Base-by-base conservation (phyloP, 2,797 vertebrate species). In the Balearica regulorum region DNA sequence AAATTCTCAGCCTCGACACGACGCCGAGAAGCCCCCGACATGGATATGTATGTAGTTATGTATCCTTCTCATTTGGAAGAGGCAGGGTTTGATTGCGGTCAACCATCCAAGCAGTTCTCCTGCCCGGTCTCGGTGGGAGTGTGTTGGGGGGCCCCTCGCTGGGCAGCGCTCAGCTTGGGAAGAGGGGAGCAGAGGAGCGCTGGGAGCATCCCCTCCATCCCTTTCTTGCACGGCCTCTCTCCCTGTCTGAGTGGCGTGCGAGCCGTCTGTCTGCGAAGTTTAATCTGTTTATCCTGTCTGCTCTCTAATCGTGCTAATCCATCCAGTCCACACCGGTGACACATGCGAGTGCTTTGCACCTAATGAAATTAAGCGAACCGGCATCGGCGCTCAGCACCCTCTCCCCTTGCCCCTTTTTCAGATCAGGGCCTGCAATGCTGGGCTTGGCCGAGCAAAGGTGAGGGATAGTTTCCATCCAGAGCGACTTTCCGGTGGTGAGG, bases 1-100 rank as follows among this genome's bases (percentile, higher is more conserved):
- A 98, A 97, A 97, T 97, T 96, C 96, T 73, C 20, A 48, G 88
- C 83, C 95, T 96, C 48, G 5, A 80, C 92, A 88, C 4, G 28
- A 95, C 92, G 95, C 33, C 10, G 78, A 22, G 66, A 86, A 87
- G 65, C 55, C 85, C 87, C 82, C 35, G 73, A 26, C 51, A 66
- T 44, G 13, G 61, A 75, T 66, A 9, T 28, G 15, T 39, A 14
- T 69, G 43, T 44, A 71, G 95, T 95, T 95, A 88, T 90, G 93
- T 84, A 65, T 91, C 78, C 83, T 87, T 20, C 64, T 96, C 78
- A 51, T 95, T 94, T n/a, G 46, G 83, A 84, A 90, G 90, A 83
- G 53, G 78, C 73, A 84, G 39, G 43, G 24, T 82, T 78, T 90
- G 65, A 60, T 85, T 28, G 35, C 6, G 14, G 54, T 39, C 66